Conservation (phyloP, 2,113 vertebrate genomes). For the Atlantisia rogersi region DNA sequence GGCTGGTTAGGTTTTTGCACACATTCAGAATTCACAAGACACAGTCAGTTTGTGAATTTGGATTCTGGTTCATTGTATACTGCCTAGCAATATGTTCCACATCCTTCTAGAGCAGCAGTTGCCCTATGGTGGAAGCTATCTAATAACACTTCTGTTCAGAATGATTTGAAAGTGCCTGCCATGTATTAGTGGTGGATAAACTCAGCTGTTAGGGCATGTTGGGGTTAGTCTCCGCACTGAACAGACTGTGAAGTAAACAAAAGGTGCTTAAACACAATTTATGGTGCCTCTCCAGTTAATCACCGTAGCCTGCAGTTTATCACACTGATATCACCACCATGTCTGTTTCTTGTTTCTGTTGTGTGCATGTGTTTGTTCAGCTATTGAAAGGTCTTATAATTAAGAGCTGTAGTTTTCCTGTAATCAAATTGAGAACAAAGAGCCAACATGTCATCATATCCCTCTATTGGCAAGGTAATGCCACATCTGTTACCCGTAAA, state of each 20-base stretch:
- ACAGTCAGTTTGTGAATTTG: not conserved
- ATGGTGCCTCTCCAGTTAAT: conserved; percentile 11
- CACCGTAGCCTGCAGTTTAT: conserved; percentile 6
- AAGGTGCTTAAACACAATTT: not conserved
- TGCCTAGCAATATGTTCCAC: not conserved
- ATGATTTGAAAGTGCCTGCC: not conserved
- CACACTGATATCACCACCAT: not conserved
- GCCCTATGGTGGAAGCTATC: not conserved
- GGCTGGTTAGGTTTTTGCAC: not conserved
- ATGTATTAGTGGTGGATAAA: not conserved
- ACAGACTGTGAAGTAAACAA: not conserved
- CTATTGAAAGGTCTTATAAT: conserved; percentile 25
- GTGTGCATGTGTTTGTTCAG: conserved; percentile 12
- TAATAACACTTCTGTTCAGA: not conserved
- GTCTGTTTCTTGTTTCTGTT: conserved; percentile 42
- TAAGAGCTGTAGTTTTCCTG: conserved; percentile 21
- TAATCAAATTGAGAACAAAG: conserved; percentile 35
- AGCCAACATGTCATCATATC: not conserved
- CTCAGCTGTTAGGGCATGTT: not conserved
- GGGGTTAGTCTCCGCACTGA: not conserved
- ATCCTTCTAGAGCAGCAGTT: not conserved
- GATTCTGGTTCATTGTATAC: not conserved
- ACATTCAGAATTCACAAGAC: not conserved
- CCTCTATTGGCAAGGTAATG: not conserved
- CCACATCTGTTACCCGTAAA: conserved; percentile 29